Evolutionary conservation across 2,888 invertebrate genomes (phyloP).

Genomic region (Protodeltote pygarga): DNA sequence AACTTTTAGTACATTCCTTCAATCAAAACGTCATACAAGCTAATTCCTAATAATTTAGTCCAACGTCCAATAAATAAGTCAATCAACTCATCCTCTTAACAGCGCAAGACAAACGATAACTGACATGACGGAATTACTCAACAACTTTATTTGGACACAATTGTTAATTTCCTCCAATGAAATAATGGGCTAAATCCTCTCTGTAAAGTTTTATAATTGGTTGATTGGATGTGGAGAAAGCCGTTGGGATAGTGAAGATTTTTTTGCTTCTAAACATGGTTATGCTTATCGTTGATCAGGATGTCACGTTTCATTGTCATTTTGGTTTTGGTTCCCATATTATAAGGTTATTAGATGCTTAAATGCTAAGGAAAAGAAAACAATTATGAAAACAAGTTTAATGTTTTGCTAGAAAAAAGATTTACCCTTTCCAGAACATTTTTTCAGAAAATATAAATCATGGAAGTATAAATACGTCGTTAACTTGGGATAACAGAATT

Average conservation of each 20-base stretch:
- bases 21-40: conserved; percentile 46
- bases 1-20: conserved; percentile 25
- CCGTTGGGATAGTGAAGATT: conserved; percentile 26
- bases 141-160: conserved; percentile 84
- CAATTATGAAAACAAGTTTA: neutral
- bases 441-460: conserved; percentile 17
- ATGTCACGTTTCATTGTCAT: conserved; percentile 35
- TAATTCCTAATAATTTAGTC: conserved; percentile 53
- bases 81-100: conserved; percentile 64
- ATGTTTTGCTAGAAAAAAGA: no score
- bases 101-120: conserved; percentile 77
- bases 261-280: conserved; percentile 44
- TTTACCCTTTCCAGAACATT: no score
- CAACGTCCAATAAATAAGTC: conserved; percentile 66
- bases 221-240: conserved; percentile 71
- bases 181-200: conserved; percentile 85
- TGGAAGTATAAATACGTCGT: conserved; percentile 18
- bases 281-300: conserved; percentile 42
- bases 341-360: conserved; percentile 5
- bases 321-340: conserved; percentile 8
- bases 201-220: conserved; percentile 75
- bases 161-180: conserved; percentile 86
- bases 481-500: conserved; percentile 20
- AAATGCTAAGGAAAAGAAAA: neutral
- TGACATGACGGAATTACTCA: conserved; percentile 81